Evolutionary conservation across 1,140 invertebrate genomes (phyloP).

Genomic region (Ceratosolen solmsi): DNA sequence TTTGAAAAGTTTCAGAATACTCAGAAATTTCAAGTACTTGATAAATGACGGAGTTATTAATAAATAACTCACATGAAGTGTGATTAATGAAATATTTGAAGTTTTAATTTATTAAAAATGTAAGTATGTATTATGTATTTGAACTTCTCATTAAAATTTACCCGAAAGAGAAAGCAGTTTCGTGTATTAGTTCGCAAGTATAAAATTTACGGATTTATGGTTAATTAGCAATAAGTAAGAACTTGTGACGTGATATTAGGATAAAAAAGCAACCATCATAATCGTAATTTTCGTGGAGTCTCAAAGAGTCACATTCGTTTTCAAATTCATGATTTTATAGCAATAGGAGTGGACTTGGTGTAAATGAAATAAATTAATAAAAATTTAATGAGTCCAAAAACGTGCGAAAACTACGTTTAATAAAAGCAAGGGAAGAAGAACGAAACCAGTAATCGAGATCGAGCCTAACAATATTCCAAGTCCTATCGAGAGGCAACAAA

Average conservation of each 20-base stretch:
- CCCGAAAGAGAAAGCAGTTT: no score
- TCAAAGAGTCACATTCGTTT: neutral
- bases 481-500: constrained; percentile 31
- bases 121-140: no score
- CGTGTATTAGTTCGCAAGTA: no score
- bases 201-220: neutral
- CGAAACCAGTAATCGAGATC: neutral
- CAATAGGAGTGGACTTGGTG: neutral
- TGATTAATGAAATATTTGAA: no score
- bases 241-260: no score
- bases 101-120: no score
- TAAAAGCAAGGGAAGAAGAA: neutral
- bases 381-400: neutral
- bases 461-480: neutral
- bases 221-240: neutral
- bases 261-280: neutral
- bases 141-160: no score
- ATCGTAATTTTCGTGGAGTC: neutral
- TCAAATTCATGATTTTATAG: neutral
- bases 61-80: no score
- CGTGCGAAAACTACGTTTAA: neutral
- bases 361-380: constrained; percentile 12
- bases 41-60: no score
- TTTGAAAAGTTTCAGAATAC: no score
- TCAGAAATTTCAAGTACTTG: no score